A percentile compares a stretch with the other conserved stretches of the same genome.
Evolutionary conservation across 2,797 vertebrate species (phyloP).

Genomic region (Rhynchonycteris naso): DNA sequence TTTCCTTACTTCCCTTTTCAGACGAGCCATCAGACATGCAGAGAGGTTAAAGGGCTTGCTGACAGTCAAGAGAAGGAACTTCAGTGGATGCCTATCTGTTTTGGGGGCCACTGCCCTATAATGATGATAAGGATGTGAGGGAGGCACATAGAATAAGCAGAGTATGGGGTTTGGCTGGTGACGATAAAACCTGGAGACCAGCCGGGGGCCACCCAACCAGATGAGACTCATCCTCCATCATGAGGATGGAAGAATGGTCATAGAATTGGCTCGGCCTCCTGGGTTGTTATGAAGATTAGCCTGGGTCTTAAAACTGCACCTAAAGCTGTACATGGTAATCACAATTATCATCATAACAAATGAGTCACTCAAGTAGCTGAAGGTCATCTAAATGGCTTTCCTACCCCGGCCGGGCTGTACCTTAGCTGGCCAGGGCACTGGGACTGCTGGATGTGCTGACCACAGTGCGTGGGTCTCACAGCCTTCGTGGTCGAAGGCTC

Average conservation of each 20-base stretch:
- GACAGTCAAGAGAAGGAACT: neutral
- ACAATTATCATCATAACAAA: neutral
- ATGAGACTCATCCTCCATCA: neutral
- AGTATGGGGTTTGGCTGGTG: neutral
- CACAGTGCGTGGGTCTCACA: fast-evolving
- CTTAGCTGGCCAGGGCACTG: neutral
- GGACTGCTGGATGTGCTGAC: neutral
- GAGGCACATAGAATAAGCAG: fast-evolving
- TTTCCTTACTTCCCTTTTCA: neutral
- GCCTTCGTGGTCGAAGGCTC: neutral
- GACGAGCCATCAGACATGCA: neutral
- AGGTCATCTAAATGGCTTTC: neutral
- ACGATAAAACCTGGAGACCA: neutral
- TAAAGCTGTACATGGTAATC: neutral
- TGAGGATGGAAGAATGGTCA: neutral
- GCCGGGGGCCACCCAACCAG: neutral
- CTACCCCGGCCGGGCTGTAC: neutral
- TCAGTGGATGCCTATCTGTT: neutral
- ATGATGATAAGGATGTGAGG: fast-evolving
- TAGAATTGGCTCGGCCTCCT: neutral
- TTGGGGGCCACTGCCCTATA: fast-evolving
- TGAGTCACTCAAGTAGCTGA: neutral
- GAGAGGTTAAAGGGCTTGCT: neutral
- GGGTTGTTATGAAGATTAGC: neutral
- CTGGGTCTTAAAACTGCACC: neutral